A percentile compares a stretch with the other conserved stretches of the same genome.
Evolutionary conservation across 1,140 invertebrate genomes (phyloP).

Genomic region (Heliconius congener): DNA sequence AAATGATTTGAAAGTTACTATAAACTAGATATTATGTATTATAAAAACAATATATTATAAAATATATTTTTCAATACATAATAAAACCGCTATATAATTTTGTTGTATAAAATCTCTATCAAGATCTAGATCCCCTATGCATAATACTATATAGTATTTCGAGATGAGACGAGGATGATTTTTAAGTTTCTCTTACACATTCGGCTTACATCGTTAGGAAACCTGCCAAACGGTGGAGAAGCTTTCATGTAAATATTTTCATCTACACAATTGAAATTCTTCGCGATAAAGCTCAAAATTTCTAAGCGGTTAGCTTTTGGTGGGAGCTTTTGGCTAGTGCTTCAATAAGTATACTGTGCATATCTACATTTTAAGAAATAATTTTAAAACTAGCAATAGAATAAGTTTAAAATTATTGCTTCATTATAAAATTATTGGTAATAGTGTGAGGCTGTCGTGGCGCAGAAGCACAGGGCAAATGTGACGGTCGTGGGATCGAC

Average conservation of each 20-base stretch:
- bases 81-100: too few relatives aligned
- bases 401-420: too few relatives aligned
- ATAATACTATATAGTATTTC: not conserved
- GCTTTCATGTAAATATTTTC: slow-evolving; percentile 7
- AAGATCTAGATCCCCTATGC: not conserved
- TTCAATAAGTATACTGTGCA: not conserved
- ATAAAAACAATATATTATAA: too few relatives aligned
- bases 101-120: not conserved
- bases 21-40: too few relatives aligned
- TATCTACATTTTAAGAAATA: not conserved
- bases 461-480: too few relatives aligned
- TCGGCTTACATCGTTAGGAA: slow-evolving; percentile 8
- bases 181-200: slow-evolving; percentile 2
- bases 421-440: too few relatives aligned
- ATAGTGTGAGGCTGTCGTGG: too few relatives aligned
- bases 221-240: slow-evolving; percentile 8
- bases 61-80: too few relatives aligned
- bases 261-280: slow-evolving; percentile 6
- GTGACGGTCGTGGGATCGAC: too few relatives aligned
- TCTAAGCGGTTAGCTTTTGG: slow-evolving; percentile 1
- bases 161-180: slow-evolving; percentile 1
- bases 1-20: too few relatives aligned
- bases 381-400: too few relatives aligned
- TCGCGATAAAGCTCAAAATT: not conserved
- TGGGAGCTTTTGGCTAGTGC: not conserved